Base-by-base conservation (phyloP, 2,113 vertebrate genomes). In the Myotis davidii region DNA sequence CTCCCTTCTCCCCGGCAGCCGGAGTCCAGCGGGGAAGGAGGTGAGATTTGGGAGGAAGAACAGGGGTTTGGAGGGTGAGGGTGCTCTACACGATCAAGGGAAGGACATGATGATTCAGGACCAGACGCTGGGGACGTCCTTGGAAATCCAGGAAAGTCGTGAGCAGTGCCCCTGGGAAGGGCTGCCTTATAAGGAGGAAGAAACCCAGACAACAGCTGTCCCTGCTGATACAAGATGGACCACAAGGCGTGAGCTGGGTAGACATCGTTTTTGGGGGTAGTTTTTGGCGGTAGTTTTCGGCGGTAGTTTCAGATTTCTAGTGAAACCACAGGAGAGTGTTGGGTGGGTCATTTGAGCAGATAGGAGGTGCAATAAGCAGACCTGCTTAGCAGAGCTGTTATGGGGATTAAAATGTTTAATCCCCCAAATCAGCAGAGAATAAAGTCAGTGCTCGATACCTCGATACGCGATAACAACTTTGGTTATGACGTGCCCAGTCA, bases 251-350 rank as follows among this genome's bases (percentile, higher is more conserved):
- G 42, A 59, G 13, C 20, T 32, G 29, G 14, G 50, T 12, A 42
- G 27, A 59, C 9, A n/a, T 34, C 0, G 6, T 13, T 65, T 73
- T 25, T 0, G n/a, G n/a, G n/a, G n/a, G n/a, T 34, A 0, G 6
- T 13, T 65, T 73, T 25, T 0, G 42, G 42, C 42, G 42, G 42
- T 42, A 42, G 37, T 39, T 39, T 39, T 39, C 4, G 27, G 20
- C 0, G 2, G 27, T 18, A 6, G 7, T 86, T 86, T 82, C 2
- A 21, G 42, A 86, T n/a, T 81, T 93, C 34, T 61, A 67, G 0
- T 69, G 56, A 86, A 34, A 52, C 3, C 59, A 59, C 6, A 10
- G 13, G 18, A 13, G 17, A n/a, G 4, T 20, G 17, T 39, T 65
- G 34, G 14, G 12, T 13, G 29, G 12, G 9, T 56, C 23, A 39